Evolutionary conservation across 1,140 invertebrate species (phyloP).

Genomic region (Chironomus tepperi): DNA sequence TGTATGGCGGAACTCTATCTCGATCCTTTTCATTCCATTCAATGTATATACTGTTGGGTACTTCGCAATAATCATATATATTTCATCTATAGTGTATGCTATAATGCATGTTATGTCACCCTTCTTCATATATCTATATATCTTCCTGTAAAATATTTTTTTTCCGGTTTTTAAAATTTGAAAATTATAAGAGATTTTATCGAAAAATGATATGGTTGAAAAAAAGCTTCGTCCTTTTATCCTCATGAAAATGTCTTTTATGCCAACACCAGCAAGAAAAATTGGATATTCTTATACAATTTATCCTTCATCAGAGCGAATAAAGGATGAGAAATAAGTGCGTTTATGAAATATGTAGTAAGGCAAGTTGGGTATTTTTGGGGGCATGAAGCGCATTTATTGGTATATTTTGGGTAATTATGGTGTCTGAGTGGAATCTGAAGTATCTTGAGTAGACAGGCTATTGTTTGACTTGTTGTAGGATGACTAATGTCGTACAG

Average conservation of each 20-base stretch:
- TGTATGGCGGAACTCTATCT: neutral
- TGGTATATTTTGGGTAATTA: no score
- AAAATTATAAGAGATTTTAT: no score
- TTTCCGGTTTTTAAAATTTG: no score
- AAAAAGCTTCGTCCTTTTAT: no score
- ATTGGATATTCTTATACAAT: conserved; percentile 21
- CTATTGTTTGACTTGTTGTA: no score
- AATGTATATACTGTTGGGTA: neutral
- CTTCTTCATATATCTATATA: neutral
- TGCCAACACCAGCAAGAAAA: conserved; percentile 15
- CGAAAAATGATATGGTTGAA: no score
- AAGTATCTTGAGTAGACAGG: no score
- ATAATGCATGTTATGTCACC: neutral
- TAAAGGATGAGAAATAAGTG: neutral
- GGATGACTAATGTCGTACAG: no score
- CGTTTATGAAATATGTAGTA: neutral
- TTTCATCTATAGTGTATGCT: neutral
- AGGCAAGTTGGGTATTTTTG: no score
- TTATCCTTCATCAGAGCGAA: conserved; percentile 1
- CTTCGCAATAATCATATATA: conserved; percentile 17
- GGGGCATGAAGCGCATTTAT: no score
- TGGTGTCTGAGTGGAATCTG: no score
- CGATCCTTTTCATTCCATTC: neutral
- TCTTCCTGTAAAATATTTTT: neutral
- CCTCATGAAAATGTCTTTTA: neutral